Evolutionary conservation across 1,140 invertebrate species (phyloP), one percentile per base, ranked within the genome.

Genomic region (Aplysia californica): DNA sequence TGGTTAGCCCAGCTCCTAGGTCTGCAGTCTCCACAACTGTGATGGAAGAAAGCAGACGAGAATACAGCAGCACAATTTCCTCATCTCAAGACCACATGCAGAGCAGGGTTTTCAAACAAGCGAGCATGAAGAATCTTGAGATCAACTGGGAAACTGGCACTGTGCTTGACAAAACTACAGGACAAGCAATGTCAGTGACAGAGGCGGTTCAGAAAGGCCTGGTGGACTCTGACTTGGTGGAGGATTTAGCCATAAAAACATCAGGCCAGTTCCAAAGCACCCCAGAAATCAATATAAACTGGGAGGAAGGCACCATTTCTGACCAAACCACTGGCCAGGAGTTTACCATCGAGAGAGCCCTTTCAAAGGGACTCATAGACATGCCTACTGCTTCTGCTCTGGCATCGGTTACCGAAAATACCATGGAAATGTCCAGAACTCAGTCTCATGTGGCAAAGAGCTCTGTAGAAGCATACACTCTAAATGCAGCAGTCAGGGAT

Each of bases 121-220:
- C 58, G 23, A 39, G 21, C 29, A 26, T 69, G 59, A 83, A 80
- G 50, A 80, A 86, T 75, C 39, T 87, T 20, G 82, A 80, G 41
- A 84, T 87, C 76, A 80, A 89, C 80, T 86, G 83, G 87, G 67
- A 79, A 35, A 74, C 79, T 65, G 83, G 84, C 50, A 82, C 81
- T 64, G 94, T 98, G 69, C 90, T 93, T n/a, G 95, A 98, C n/a
- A 81, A 80, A 75, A 64, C 80, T 85, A 92, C 93, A 77, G 95
- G 96, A 73, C 93, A 96, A 81, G 88, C 92, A 5, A 83, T 98
- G 10, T 94, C 92, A 41, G 94, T 98, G 10, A 93, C 93, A 31
- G 93, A 98, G 90, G 97, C 96, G 3, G 92, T 98, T 1, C 92
- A 95, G 76, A 92, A 94, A 80, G 96, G 96, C 56, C 92, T 98